Evolutionary conservation across 2,888 invertebrate genomes (phyloP).

Genomic region (Dasypolia templi): DNA sequence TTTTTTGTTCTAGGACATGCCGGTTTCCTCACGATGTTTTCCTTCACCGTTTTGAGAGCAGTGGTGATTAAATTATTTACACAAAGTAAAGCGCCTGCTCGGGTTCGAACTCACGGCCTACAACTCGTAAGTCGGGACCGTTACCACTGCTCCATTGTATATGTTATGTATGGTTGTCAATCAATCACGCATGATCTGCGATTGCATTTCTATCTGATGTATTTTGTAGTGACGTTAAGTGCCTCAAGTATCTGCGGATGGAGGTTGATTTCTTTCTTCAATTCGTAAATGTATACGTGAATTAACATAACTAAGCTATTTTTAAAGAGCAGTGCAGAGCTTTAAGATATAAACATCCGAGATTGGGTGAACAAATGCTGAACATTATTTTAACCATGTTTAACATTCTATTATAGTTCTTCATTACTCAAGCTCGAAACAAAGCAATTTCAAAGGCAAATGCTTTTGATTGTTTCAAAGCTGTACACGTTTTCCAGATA

Average conservation of each 20-base stretch:
- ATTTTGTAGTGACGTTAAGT: constrained; percentile 31
- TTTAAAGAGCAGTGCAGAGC: background rate
- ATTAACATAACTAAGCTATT: background rate
- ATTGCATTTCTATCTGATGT: constrained; percentile 50
- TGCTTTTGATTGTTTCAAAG: constrained; percentile 14
- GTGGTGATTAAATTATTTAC: too few relatives aligned
- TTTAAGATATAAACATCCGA: background rate
- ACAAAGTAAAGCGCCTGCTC: too few relatives aligned
- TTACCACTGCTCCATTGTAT: too few relatives aligned
- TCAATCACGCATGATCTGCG: constrained; percentile 48
- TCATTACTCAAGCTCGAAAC: background rate
- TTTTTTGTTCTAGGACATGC: too few relatives aligned
- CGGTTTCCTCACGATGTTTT: too few relatives aligned
- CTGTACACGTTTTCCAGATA: background rate
- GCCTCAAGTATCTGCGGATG: background rate
- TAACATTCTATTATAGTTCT: background rate
- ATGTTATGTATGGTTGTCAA: constrained; percentile 18
- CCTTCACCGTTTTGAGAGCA: too few relatives aligned
- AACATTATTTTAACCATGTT: background rate
- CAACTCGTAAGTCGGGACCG: too few relatives aligned
- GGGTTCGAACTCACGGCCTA: too few relatives aligned
- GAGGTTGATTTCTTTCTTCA: background rate
- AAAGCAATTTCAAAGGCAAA: constrained; percentile 8
- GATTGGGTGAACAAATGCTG: background rate
- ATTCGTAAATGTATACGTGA: background rate